These are phyloP conservation scores for Sturnus vulgaris DNA, from an alignment of 2,113 vertebrate species.

Conservation along the genomic window DNA sequence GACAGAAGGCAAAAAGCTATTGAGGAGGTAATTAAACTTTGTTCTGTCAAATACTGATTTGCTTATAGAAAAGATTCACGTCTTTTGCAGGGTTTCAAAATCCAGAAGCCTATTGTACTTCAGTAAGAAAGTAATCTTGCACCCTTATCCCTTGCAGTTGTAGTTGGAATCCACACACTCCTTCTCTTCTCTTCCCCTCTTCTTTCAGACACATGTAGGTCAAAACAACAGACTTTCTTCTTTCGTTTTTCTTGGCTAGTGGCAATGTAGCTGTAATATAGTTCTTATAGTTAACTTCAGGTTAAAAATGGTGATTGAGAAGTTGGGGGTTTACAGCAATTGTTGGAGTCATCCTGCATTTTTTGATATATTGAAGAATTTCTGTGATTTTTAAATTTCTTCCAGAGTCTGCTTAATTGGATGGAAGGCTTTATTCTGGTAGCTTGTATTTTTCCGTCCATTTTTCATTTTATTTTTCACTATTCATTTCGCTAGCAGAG, in stretches of 20 bases:
- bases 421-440: neutral
- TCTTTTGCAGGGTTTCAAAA: neutral
- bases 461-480: neutral
- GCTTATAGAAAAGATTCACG: rapidly evolving
- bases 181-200: neutral
- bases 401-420: neutral
- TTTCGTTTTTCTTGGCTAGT: neutral
- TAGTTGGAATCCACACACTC: neutral
- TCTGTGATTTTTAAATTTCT: neutral
- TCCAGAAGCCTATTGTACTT: neutral
- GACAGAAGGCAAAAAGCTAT: constrained; percentile 94
- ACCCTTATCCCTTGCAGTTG: neutral
- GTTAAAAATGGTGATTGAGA: neutral
- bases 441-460: neutral
- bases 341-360: neutral
- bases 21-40: constrained; percentile 83
- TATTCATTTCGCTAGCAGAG: neutral
- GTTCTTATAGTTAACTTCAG: neutral
- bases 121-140: neutral
- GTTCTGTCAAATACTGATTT: neutral
- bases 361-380: neutral
- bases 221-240: neutral
- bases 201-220: neutral
- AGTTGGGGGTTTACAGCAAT: neutral
- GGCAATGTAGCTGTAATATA: neutral